phyloP scores from a whole-genome alignment of 2,888 invertebrate genomes.

The Drosophila affinis region DNA sequence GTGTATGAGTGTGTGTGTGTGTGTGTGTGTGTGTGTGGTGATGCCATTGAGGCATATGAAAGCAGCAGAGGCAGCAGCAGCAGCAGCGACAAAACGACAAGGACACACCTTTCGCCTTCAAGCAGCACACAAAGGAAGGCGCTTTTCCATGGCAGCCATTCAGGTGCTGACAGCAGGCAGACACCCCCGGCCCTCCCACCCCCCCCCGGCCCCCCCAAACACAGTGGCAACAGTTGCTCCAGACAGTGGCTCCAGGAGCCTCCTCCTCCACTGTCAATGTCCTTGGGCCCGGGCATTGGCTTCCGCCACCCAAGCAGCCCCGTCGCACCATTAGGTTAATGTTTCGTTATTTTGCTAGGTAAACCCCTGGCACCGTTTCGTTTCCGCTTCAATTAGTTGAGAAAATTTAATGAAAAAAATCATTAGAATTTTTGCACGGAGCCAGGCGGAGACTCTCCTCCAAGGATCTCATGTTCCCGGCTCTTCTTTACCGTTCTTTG shows the following conservation, averaged over 20 bases:
- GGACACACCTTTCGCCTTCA: slow-evolving; percentile 54
- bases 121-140: slow-evolving; percentile 34
- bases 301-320: too few species aligned
- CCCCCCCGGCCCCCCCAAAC: slow-evolving; percentile 9
- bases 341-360: slow-evolving; percentile 52
- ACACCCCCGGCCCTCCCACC: slow-evolving; percentile 10
- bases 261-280: slow-evolving; percentile 42
- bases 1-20: slow-evolving; percentile 17
- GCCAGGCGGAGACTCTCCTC: background rate
- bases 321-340: slow-evolving; percentile 61
- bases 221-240: slow-evolving; percentile 64
- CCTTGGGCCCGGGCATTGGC: slow-evolving; percentile 38
- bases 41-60: slow-evolving; percentile 52
- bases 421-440: slow-evolving; percentile 2
- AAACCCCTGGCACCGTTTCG: slow-evolving; percentile 38
- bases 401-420: slow-evolving; percentile 72
- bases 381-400: slow-evolving; percentile 76
- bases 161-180: slow-evolving; percentile 59
- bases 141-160: slow-evolving; percentile 54
- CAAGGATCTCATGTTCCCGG: background rate
- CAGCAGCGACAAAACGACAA: slow-evolving; percentile 33
- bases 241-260: slow-evolving; percentile 15
- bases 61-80: slow-evolving; percentile 36
- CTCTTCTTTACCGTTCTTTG: background rate
- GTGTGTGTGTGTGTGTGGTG: slow-evolving; percentile 18